A percentile compares a stretch with the other conserved stretches of the same genome.
Conservation (phyloP, 2,797 vertebrate species). For the Syndactyla subalaris region DNA sequence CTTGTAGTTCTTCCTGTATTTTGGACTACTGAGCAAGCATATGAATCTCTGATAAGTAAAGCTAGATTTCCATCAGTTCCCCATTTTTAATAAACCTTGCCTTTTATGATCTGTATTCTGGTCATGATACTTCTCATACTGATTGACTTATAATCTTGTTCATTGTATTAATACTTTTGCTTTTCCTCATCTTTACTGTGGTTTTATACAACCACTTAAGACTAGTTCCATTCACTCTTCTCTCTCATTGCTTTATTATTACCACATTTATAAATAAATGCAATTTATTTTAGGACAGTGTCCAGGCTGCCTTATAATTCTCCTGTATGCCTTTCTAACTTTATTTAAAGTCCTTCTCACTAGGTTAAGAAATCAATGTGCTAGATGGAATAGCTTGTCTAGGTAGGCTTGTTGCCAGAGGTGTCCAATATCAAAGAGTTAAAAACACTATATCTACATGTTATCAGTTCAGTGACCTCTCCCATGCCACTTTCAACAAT, state of each 20-base stretch:
- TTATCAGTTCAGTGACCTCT: slow-evolving; percentile 53
- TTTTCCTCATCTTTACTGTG: neutral
- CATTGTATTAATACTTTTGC: neutral
- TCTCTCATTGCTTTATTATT: neutral
- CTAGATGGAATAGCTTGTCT: neutral
- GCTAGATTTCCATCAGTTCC: neutral
- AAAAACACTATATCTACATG: neutral
- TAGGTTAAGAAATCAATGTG: neutral
- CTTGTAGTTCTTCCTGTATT: neutral
- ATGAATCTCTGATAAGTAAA: neutral
- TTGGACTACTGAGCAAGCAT: neutral
- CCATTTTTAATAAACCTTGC: neutral
- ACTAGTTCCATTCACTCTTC: neutral
- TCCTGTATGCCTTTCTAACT: neutral
- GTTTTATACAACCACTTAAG: neutral
- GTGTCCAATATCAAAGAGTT: slow-evolving; percentile 9
- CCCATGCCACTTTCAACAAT: slow-evolving; percentile 44
- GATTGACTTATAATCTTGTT: neutral
- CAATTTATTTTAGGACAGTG: neutral
- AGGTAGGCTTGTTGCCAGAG: neutral
- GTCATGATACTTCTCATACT: neutral
- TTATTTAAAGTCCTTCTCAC: neutral
- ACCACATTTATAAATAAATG: neutral
- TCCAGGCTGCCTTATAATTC: neutral
- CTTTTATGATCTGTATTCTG: neutral